A percentile compares a stretch with the other conserved stretches of the same genome.
Conservation (phyloP, 2,888 invertebrate genomes). For the Andrena minutula region DNA sequence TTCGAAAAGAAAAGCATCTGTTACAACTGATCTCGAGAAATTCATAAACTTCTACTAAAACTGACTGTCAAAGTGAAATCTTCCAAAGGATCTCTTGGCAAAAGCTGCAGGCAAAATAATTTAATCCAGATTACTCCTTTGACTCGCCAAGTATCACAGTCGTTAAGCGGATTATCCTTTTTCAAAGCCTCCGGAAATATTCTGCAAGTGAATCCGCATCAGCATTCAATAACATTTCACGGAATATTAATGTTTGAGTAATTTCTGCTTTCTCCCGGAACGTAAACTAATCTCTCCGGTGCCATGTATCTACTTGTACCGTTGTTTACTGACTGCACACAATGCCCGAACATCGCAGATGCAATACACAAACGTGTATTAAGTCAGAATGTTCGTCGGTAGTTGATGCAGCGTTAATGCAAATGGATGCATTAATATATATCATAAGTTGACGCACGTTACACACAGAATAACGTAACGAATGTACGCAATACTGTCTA, state of each 20-base stretch:
- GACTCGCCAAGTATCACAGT: neutral
- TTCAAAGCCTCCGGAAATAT: neutral
- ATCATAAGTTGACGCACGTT: constrained; percentile 11
- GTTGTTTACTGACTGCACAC: constrained; percentile 41
- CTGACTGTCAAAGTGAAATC: too few species aligned
- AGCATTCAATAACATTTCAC: neutral
- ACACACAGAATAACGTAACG: neutral
- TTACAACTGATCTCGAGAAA: too few species aligned
- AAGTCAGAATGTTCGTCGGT: constrained; percentile 44
- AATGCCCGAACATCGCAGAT: constrained; percentile 24
- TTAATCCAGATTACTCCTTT: neutral
- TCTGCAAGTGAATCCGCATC: neutral
- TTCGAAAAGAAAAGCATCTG: too few species aligned
- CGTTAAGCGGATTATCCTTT: neutral
- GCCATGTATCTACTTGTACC: constrained; percentile 41
- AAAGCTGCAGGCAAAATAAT: neutral
- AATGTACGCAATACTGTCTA: neutral
- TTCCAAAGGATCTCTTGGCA: neutral
- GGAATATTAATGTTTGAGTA: constrained; percentile 40
- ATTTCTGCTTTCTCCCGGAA: constrained; percentile 40
- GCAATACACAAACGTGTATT: constrained; percentile 32
- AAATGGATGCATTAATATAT: constrained; percentile 29
- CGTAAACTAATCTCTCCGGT: constrained; percentile 50
- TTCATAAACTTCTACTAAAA: too few species aligned
- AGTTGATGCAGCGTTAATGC: constrained; percentile 30